Percentiles rank a stretch among this genome's conserved stretches.
These are phyloP conservation scores for Lanius ludovicianus DNA, from an alignment of 2,113 vertebrate species.

Conservation along the genomic window DNA sequence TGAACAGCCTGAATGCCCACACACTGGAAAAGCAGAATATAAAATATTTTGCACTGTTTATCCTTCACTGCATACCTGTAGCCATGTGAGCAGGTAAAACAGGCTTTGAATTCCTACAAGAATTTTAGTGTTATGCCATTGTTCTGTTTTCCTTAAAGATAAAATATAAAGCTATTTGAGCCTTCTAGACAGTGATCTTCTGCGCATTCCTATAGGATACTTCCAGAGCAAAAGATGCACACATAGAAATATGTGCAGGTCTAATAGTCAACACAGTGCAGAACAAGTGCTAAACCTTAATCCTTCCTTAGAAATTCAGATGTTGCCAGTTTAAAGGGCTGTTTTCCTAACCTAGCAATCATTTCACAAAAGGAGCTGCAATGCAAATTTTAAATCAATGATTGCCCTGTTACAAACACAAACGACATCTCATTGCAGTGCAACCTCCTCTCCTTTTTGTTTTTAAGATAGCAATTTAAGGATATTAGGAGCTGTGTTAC, in stretches of 20 bases:
- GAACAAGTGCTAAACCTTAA: background rate
- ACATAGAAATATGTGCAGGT: background rate
- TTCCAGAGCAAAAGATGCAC: background rate
- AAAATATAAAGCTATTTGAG: background rate
- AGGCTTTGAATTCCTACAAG: background rate
- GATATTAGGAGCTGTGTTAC: background rate
- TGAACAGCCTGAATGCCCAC: constrained; percentile 5
- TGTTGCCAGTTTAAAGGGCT: background rate
- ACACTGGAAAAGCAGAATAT: constrained; percentile 1
- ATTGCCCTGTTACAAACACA: constrained; percentile 29
- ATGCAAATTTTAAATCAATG: constrained; percentile 27
- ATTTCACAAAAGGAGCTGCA: constrained; percentile 6
- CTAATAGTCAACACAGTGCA: background rate
- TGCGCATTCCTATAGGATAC: background rate
- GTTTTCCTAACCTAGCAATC: constrained; percentile 20
- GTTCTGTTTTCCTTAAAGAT: background rate
- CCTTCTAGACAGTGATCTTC: background rate
- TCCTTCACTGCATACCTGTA: background rate
- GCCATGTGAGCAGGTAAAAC: background rate
- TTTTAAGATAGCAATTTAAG: constrained; percentile 40
- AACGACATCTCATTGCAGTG: background rate
- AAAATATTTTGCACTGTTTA: background rate
- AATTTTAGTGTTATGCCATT: background rate
- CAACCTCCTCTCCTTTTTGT: constrained; percentile 6
- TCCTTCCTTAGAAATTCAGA: background rate